A percentile compares a stretch with the other conserved stretches of the same genome.
Conservation (phyloP, 2,113 vertebrate genomes). For the Oncorhynchus nerka region DNA sequence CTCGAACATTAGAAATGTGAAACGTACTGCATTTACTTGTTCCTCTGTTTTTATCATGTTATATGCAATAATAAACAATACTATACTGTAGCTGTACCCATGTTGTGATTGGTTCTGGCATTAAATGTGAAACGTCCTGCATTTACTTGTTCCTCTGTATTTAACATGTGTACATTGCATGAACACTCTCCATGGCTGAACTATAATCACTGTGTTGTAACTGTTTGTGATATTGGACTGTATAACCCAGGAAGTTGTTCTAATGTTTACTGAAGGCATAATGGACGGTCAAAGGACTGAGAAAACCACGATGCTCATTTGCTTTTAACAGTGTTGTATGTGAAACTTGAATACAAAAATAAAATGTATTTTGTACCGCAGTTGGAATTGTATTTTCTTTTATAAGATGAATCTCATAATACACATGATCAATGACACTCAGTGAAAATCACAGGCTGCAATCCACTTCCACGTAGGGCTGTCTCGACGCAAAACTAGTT, state of each 20-base stretch:
- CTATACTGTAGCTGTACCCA: too few relatives aligned
- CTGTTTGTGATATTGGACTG: slow-evolving; percentile 42
- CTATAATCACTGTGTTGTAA: slow-evolving; percentile 36
- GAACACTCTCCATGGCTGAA: slow-evolving; percentile 42
- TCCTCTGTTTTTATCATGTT: slow-evolving; percentile 17
- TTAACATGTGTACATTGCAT: slow-evolving; percentile 47
- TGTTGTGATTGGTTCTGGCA: too few relatives aligned
- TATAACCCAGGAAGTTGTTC: slow-evolving; percentile 51
- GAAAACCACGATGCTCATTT: slow-evolving; percentile 28
- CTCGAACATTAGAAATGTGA: slow-evolving; percentile 40
- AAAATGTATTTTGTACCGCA: slow-evolving; percentile 60
- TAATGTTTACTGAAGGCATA: slow-evolving; percentile 61
- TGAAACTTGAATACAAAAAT: slow-evolving; percentile 56
- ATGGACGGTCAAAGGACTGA: slow-evolving; percentile 37
- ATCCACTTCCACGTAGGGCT: too few relatives aligned
- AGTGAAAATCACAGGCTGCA: background rate
- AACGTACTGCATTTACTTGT: slow-evolving; percentile 38
- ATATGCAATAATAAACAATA: too few relatives aligned
- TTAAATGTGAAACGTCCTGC: slow-evolving; percentile 38
- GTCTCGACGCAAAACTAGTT: too few relatives aligned
- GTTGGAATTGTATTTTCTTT: slow-evolving; percentile 8
- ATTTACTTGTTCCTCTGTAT: slow-evolving; percentile 17
- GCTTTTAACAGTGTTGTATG: slow-evolving; percentile 45
- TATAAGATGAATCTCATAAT: background rate
- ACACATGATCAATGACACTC: too few relatives aligned